Evolutionary conservation across 2,797 vertebrate species (phyloP), one percentile per base, ranked within the genome.

Genomic region (Pteronotus mesoamericanus): DNA sequence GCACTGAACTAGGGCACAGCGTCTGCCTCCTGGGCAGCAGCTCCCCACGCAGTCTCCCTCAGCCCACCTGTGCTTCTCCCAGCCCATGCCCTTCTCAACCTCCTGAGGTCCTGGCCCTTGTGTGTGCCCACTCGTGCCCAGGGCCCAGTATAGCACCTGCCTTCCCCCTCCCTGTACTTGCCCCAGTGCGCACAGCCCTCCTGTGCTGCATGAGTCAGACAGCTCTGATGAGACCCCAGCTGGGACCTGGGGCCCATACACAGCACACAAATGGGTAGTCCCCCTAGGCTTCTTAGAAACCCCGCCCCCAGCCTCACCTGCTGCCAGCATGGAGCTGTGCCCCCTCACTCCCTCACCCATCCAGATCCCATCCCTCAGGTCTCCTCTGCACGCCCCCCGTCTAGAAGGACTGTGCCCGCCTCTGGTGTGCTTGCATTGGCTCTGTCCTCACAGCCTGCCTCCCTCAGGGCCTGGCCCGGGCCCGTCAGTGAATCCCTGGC

Each of bases 51-150:
- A 7, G 19, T 3, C 18, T 7, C 37, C 32, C 37, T 6, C 39
- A 10, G 44, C 29, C 46, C 75, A 18, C 26, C 32, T 46, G 11
- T 1, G 9, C 68, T 37, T 10, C 72, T 46, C 53, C 51, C 39
- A 1, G 0, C 6, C 9, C 3, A 3, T 0, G 2, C 51, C 61
- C 46, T n/a, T 42, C 37, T 55, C 2, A 1, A 48, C 22, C 48
- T 55, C 37, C 66, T 59, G 39, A n/a, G 8, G 51, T 46, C 78
- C 18, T 3, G 2, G 39, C 11, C 39, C 16, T 55, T 3, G 5
- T 4, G 42, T 71, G 29, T 9, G 5, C 26, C 55, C 6, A 8
- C 29, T n/a, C 12, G 82, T 59, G 39, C 59, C 59, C 14, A 22
- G 69, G 6, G 39, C 18, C 69, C 26, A 9, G 5, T 3, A 26